These are phyloP conservation scores for Temnopleurus reevesii DNA, from an alignment of 53 echinoderm and acorn worm species.

Conservation along the genomic window DNA sequence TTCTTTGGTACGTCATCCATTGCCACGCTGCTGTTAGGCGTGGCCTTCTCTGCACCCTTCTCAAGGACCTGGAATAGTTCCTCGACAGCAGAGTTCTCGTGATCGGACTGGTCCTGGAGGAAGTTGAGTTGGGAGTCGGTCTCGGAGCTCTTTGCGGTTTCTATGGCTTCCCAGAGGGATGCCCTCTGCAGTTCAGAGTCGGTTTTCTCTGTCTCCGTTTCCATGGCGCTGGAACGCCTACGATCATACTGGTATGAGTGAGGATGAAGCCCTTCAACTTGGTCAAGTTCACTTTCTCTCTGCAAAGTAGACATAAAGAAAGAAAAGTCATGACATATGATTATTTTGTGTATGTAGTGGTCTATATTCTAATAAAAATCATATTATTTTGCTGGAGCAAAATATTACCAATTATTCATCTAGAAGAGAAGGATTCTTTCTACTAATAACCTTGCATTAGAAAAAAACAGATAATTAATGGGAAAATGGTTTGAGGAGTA, in stretches of 20 bases:
- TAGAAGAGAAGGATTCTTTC: no score
- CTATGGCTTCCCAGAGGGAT: conserved; percentile 52
- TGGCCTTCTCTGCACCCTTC: conserved; percentile 9
- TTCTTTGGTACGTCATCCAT: conserved; percentile 33
- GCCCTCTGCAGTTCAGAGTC: conserved; percentile 29
- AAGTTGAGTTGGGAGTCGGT: conserved; percentile 41
- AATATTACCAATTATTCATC: no score
- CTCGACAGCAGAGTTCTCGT: conserved; percentile 37
- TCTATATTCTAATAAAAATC: no score
- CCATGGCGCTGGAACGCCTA: conserved; percentile 45
- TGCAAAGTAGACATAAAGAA: not conserved
- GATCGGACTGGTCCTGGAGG: conserved; percentile 45
- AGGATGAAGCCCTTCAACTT: not conserved
- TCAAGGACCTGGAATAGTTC: conserved; percentile 53
- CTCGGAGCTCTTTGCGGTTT: conserved; percentile 44
- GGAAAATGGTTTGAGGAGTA: no score
- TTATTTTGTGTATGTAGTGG: no score
- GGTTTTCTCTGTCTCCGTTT: conserved; percentile 38
- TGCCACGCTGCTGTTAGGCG: not conserved
- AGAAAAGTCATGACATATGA: no score
- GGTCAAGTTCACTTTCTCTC: not conserved
- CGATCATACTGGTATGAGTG: conserved; percentile 21
- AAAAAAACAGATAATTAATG: no score
- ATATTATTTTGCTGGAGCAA: no score
- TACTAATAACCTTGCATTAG: no score